Percentiles rank a stretch among this genome's conserved stretches.
Conservation (phyloP, 53 echinoderm and acorn worm species). For the Luidia sarsii region DNA sequence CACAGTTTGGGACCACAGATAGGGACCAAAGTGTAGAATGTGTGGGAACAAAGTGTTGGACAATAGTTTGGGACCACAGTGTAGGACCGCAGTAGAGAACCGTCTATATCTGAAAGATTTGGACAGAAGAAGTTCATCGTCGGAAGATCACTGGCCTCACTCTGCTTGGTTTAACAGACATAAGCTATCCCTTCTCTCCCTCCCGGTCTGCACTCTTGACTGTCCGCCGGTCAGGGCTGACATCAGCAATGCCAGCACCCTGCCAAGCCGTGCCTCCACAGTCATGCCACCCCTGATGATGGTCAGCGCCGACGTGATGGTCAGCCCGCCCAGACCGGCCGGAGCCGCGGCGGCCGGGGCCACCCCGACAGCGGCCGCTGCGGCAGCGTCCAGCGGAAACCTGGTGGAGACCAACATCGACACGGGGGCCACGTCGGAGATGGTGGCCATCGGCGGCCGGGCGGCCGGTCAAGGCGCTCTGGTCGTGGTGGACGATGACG, state of each 20-base stretch:
- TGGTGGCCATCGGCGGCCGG: slow-evolving; percentile 33
- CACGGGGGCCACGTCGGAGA: slow-evolving; percentile 92
- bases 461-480: slow-evolving; percentile 20
- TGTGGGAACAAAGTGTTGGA: no score
- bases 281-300: slow-evolving; percentile 26
- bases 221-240: background rate
- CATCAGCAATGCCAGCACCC: slow-evolving; percentile 36
- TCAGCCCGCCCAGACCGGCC: background rate
- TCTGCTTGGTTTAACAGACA: no score
- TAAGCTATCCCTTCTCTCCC: no score
- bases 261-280: slow-evolving; percentile 33
- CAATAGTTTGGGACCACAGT: no score
- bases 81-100: no score
- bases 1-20: no score
- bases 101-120: no score
- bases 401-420: slow-evolving; percentile 90
- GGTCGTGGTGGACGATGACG: slow-evolving; percentile 27
- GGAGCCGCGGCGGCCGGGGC: background rate
- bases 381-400: background rate
- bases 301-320: slow-evolving; percentile 37
- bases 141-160: no score
- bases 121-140: no score
- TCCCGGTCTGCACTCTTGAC: no score
- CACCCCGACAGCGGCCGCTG: background rate
- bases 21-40: no score